Percentiles rank a stretch among this genome's conserved stretches.
Conservation (phyloP, 2,888 invertebrate species). For the Acrobasis suavella region DNA sequence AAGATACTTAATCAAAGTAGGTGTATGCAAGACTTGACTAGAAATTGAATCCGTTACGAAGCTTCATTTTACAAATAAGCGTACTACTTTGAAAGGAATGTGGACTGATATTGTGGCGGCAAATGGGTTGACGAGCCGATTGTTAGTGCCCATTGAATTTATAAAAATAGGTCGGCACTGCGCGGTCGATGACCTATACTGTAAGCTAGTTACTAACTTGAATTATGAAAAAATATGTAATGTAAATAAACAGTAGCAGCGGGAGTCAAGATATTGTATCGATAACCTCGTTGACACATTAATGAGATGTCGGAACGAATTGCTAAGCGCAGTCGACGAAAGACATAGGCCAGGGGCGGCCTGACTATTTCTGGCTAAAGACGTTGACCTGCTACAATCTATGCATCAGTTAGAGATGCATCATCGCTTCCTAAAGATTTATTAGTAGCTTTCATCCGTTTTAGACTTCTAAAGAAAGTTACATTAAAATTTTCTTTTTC, state of each 20-base stretch:
- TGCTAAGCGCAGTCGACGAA: constrained; percentile 66
- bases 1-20: too few species aligned
- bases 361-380: constrained; percentile 69
- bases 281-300: constrained; percentile 76
- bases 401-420: constrained; percentile 54
- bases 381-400: constrained; percentile 71
- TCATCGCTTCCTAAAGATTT: constrained; percentile 46
- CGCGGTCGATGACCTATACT: constrained; percentile 62
- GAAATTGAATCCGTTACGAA: constrained; percentile 40
- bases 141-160: constrained; percentile 63
- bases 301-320: constrained; percentile 70
- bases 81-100: constrained; percentile 51
- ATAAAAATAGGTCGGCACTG: constrained; percentile 66
- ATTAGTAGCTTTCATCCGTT: constrained; percentile 33
- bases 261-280: constrained; percentile 56
- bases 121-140: constrained; percentile 63
- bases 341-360: constrained; percentile 68
- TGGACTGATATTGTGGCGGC: constrained; percentile 56
- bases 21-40: constrained; percentile 22
- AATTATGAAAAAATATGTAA: constrained; percentile 44
- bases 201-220: constrained; percentile 40
- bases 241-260: constrained; percentile 56
- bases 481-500: constrained; percentile 21
- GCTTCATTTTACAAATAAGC: constrained; percentile 45
- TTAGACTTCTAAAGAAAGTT: constrained; percentile 25